Evolutionary conservation across 2,888 invertebrate genomes (phyloP).

Genomic region (Hydriomena furcata): DNA sequence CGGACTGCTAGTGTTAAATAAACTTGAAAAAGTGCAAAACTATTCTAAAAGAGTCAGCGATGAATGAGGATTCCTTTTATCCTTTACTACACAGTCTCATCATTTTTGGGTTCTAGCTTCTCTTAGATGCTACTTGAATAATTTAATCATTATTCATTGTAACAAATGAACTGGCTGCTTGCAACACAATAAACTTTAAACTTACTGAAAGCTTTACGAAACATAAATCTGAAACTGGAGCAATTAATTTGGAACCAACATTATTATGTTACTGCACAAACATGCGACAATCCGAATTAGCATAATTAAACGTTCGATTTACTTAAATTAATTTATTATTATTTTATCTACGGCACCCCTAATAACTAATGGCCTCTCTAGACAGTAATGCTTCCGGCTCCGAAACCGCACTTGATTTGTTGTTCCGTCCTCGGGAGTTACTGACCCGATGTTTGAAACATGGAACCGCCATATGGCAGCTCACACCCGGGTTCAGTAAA

Average conservation of each 20-base stretch:
- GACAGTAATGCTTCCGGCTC: slow-evolving; percentile 72
- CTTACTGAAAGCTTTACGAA: slow-evolving; percentile 19
- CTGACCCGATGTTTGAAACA: slow-evolving; percentile 60
- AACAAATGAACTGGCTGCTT: slow-evolving; percentile 2
- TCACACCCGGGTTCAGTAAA: slow-evolving; percentile 49
- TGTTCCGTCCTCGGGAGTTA: slow-evolving; percentile 71
- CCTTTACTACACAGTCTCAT: not conserved
- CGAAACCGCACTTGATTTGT: slow-evolving; percentile 79
- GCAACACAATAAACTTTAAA: slow-evolving; percentile 20
- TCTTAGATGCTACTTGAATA: not conserved
- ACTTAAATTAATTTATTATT: slow-evolving; percentile 33
- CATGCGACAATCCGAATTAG: slow-evolving; percentile 32
- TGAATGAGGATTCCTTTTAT: too few relatives aligned
- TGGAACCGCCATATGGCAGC: slow-evolving; percentile 65
- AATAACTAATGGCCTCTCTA: slow-evolving; percentile 66
- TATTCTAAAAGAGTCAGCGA: too few relatives aligned
- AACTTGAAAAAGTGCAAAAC: too few relatives aligned
- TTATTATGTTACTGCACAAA: slow-evolving; percentile 29
- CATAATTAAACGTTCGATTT: slow-evolving; percentile 40
- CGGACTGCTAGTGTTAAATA: too few relatives aligned
- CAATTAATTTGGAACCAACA: slow-evolving; percentile 31
- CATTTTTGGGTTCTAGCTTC: not conserved
- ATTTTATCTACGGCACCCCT: slow-evolving; percentile 47
- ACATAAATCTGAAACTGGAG: slow-evolving; percentile 34
- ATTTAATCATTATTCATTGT: not conserved